phyloP scores from a whole-genome alignment of 2,113 vertebrate species.

The Emydura subglobosa region DNA sequence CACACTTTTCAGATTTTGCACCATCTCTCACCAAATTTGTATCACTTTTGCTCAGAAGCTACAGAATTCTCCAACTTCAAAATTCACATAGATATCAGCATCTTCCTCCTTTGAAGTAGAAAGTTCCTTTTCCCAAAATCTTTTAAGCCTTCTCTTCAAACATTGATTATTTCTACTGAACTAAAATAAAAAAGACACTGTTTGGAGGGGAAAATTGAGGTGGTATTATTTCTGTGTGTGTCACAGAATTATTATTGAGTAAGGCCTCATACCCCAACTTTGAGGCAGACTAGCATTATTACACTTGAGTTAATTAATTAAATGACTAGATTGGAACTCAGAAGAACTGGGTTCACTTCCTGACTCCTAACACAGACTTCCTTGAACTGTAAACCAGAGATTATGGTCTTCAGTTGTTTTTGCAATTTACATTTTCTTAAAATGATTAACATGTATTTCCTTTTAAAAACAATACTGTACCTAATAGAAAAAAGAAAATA shows the following conservation, averaged over 20 bases:
- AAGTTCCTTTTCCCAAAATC: neutral
- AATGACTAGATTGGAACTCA: neutral
- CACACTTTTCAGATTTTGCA: neutral
- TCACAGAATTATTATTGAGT: neutral
- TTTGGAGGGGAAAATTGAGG: neutral
- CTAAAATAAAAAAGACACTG: neutral
- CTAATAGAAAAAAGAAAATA: neutral
- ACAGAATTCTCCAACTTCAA: neutral
- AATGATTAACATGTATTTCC: neutral
- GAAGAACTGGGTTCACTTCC: conserved; percentile 25
- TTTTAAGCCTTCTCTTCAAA: neutral
- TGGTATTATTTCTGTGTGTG: neutral
- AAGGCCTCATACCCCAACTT: neutral
- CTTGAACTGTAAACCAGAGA: conserved; percentile 5
- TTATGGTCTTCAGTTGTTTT: neutral
- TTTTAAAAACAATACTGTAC: neutral
- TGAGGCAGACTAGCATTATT: neutral
- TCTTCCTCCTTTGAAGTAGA: neutral
- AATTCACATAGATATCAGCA: neutral
- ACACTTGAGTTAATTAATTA: neutral
- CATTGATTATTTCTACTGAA: neutral
- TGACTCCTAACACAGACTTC: conserved; percentile 56
- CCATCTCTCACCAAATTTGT: neutral
- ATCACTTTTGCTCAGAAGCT: conserved; percentile 4
- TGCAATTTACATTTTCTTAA: neutral